These are phyloP conservation scores for Lutraria rhynchaena DNA, from an alignment of 1,140 invertebrate species.

Conservation along the genomic window DNA sequence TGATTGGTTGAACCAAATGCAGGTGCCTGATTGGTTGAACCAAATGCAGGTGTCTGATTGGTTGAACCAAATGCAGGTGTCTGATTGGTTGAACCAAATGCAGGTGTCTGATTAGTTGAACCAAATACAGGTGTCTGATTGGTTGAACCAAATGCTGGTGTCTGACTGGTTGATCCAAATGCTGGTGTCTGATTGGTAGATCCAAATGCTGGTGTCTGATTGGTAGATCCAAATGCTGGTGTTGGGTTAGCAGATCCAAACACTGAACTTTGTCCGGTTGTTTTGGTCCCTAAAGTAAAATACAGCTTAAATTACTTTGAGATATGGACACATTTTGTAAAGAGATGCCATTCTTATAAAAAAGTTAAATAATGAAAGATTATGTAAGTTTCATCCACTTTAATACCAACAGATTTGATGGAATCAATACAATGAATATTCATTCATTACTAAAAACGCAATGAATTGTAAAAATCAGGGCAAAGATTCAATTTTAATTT, in stretches of 20 bases:
- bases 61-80: slow-evolving; percentile 48
- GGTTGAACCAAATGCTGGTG: slow-evolving; percentile 47
- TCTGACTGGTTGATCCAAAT: slow-evolving; percentile 37
- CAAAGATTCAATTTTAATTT: too few relatives aligned
- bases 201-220: slow-evolving; percentile 12
- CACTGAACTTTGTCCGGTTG: too few relatives aligned
- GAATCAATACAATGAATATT: too few relatives aligned
- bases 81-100: slow-evolving; percentile 48
- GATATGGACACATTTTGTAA: too few relatives aligned
- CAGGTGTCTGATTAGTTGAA: slow-evolving; percentile 35
- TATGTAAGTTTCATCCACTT: too few relatives aligned
- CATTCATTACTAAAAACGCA: too few relatives aligned
- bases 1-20: slow-evolving; percentile 45
- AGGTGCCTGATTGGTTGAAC: slow-evolving; percentile 35
- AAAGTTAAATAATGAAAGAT: too few relatives aligned
- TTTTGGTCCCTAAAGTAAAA: slow-evolving; percentile 19
- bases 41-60: slow-evolving; percentile 38
- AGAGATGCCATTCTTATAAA: too few relatives aligned
- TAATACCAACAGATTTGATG: too few relatives aligned
- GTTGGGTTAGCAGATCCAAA: slow-evolving; percentile 24
- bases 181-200: slow-evolving; percentile 15
- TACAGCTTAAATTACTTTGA: too few relatives aligned
- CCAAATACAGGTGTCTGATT: slow-evolving; percentile 51
- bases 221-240: slow-evolving; percentile 11
- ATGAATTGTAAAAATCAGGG: too few relatives aligned